Base-by-base conservation (phyloP, 2,113 vertebrate species). In the Sphaerodactylus townsendi region DNA sequence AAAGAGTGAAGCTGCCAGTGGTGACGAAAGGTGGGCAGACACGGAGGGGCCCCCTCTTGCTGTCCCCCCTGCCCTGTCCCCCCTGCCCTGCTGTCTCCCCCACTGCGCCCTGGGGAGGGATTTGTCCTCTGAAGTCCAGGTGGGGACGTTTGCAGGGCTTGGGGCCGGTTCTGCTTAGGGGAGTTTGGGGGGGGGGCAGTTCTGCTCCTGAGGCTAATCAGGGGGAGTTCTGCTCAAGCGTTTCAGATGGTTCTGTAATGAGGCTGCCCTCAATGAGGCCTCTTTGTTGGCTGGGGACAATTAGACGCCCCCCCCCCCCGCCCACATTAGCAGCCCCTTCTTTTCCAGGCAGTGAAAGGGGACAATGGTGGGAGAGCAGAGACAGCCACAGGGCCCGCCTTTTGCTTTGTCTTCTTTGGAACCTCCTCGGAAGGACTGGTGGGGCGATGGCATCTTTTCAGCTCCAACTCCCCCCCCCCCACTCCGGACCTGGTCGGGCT, bases 271-370 rank as follows among this genome's bases (percentile, higher is more conserved):
- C 97, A 98, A 98, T 97, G 97, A 97, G 97, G 95, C 94, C 94
- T 95, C 95, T 98, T 98, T 98, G 98, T 99, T 96, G 95, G 96
- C 94, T 92, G 92, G 10, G 89, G 95, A 97, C 97, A 97, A 97
- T 98, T 97, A 98, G 97, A 97, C 98, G 96, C 97, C 98, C 98
- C 98, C 98, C 96, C 97, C 98, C 98, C 96, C 97, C 98, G 97
- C 94, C 97, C 97, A 98, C 97, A 98, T 98, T 97, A 98, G 97
- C 97, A 96, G 97, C 97, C 97, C 97, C 97, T 98, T 98, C 97
- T 97, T 98, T 98, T 97, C 97, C 97, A 96, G 93, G 94, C 96
- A 95, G 95, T 90, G 94, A 96, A 96, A 94, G 95, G 96, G 97
- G 96, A 98, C 97, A 97, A 97, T 96, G 96, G 96, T 93, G 96